Percentiles rank a stretch among this genome's conserved stretches.
Conservation (phyloP, 2,113 vertebrate species). For the Phylloscopus trochilus region DNA sequence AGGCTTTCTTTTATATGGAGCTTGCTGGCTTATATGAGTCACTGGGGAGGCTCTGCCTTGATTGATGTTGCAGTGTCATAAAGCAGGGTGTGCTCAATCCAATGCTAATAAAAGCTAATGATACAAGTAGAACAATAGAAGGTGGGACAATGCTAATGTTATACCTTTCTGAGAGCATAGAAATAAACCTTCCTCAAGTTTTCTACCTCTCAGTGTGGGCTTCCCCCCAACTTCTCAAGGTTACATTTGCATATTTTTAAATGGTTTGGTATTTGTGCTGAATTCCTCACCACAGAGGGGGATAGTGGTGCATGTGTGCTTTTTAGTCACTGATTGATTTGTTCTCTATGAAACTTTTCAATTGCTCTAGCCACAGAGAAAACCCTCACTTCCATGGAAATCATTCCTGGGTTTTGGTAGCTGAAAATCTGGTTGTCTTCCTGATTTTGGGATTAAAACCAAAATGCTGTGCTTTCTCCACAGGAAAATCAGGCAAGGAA, state of each 20-base stretch:
- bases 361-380: background rate
- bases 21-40: constrained; percentile 46
- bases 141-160: constrained; percentile 42
- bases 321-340: background rate
- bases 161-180: background rate
- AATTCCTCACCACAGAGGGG: background rate
- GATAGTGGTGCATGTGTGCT: background rate
- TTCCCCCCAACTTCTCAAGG: background rate
- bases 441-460: background rate
- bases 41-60: constrained; percentile 42
- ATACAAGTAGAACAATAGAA: constrained; percentile 48
- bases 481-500: background rate
- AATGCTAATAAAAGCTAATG: constrained; percentile 64
- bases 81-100: constrained; percentile 30
- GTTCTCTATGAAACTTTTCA: background rate
- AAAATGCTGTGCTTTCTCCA: background rate
- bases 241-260: background rate
- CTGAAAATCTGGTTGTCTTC: background rate
- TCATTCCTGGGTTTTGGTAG: background rate
- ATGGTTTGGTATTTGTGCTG: background rate
- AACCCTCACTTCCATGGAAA: background rate
- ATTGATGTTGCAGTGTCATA: constrained; percentile 47
- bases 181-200: constrained; percentile 12
- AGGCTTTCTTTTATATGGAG: constrained; percentile 38
- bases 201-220: background rate